Conservation (phyloP, 2,797 vertebrate species). For the Staurois parvus region DNA sequence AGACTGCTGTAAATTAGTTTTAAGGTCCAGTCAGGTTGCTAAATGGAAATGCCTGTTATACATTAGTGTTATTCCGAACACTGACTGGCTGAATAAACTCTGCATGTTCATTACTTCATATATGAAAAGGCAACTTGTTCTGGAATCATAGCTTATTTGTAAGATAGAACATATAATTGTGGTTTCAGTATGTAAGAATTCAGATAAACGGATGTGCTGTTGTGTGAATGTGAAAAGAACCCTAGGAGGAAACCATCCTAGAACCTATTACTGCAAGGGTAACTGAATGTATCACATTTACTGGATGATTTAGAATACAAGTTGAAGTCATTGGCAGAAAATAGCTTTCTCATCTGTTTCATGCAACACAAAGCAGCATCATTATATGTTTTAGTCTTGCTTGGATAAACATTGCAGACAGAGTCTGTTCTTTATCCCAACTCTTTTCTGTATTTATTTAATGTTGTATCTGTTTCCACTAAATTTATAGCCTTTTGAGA, state of each 20-base stretch:
- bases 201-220: background rate
- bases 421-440: background rate
- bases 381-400: background rate
- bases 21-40: background rate
- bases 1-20: background rate
- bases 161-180: background rate
- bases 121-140: too few relatives aligned
- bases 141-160: background rate
- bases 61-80: background rate
- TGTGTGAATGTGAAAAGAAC: too few relatives aligned
- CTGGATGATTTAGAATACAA: background rate
- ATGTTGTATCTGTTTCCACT: background rate
- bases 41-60: background rate
- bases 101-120: background rate
- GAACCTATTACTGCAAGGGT: background rate
- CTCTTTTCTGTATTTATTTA: background rate
- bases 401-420: background rate
- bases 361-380: background rate
- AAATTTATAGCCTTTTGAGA: background rate
- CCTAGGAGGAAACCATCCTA: background rate
- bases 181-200: background rate
- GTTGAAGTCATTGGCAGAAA: constrained; percentile 36
- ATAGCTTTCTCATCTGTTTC: constrained; percentile 59
- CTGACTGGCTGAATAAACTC: background rate
- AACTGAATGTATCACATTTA: background rate